These are phyloP conservation scores for Bettongia penicillata DNA, from an alignment of 2,113 vertebrate genomes.

Conservation along the genomic window DNA sequence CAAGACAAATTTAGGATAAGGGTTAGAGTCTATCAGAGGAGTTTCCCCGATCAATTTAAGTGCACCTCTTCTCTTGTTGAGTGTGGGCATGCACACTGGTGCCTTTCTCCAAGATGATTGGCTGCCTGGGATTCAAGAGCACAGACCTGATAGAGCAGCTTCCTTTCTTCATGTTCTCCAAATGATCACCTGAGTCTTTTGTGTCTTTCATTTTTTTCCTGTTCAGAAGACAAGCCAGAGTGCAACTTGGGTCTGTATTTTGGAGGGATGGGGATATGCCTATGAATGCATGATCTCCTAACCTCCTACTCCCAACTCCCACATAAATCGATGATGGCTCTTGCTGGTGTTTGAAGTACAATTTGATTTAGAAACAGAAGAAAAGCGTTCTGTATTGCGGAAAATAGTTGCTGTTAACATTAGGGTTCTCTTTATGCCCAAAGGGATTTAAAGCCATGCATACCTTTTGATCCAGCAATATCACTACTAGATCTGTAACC, in stretches of 20 bases:
- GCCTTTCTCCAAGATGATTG: background rate
- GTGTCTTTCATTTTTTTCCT: background rate
- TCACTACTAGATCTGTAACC: too few relatives aligned
- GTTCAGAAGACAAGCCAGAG: background rate
- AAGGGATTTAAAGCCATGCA: too few relatives aligned
- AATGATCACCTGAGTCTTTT: background rate
- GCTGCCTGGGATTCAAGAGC: background rate
- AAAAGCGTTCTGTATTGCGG: too few relatives aligned
- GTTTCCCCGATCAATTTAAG: background rate
- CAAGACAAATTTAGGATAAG: background rate
- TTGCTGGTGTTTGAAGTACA: too few relatives aligned
- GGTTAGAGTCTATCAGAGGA: background rate
- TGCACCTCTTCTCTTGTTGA: background rate
- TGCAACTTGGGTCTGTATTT: background rate
- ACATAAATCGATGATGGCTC: background rate
- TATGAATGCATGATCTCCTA: background rate
- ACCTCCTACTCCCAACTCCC: background rate
- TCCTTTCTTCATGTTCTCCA: background rate
- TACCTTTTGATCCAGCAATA: too few relatives aligned
- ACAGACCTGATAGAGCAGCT: background rate
- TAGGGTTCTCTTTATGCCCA: too few relatives aligned
- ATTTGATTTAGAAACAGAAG: too few relatives aligned
- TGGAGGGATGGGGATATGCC: background rate
- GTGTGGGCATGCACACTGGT: background rate
- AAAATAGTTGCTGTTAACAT: too few relatives aligned